phyloP scores from a whole-genome alignment of 2,113 vertebrate species.

The Lamprologus tigripictilis region DNA sequence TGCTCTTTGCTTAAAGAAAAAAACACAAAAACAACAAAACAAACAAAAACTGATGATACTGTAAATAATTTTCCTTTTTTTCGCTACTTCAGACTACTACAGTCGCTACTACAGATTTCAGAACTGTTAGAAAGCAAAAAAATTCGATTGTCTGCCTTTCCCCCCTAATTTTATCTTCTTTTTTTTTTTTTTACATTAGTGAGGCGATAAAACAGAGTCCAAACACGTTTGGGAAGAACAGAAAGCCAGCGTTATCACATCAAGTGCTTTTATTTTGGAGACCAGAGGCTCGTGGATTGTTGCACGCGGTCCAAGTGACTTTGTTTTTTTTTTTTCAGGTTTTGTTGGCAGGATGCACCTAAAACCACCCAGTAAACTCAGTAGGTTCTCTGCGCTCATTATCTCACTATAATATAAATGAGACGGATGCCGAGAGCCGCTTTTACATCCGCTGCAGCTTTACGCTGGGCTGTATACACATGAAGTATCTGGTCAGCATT shows the following conservation, averaged over 20 bases:
- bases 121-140: not conserved
- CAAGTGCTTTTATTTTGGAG: slow-evolving; percentile 32
- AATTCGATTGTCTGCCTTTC: accelerated
- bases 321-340: not conserved
- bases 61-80: not conserved
- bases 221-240: not conserved
- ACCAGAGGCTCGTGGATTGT: accelerated
- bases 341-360: not conserved
- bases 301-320: not conserved
- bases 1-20: not conserved
- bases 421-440: not conserved
- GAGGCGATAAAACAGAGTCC: not conserved
- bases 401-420: not conserved
- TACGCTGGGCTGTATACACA: not conserved
- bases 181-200: not conserved
- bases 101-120: not conserved
- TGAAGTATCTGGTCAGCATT: not conserved
- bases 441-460: not conserved
- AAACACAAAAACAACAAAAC: not conserved
- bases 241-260: not conserved
- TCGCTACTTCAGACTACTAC: not conserved
- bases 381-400: not conserved
- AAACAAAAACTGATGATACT: not conserved
- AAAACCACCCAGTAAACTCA: slow-evolving; percentile 4
- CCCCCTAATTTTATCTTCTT: not conserved